Base-by-base conservation (phyloP, 2,888 invertebrate species). In the Dorcus hopei region DNA sequence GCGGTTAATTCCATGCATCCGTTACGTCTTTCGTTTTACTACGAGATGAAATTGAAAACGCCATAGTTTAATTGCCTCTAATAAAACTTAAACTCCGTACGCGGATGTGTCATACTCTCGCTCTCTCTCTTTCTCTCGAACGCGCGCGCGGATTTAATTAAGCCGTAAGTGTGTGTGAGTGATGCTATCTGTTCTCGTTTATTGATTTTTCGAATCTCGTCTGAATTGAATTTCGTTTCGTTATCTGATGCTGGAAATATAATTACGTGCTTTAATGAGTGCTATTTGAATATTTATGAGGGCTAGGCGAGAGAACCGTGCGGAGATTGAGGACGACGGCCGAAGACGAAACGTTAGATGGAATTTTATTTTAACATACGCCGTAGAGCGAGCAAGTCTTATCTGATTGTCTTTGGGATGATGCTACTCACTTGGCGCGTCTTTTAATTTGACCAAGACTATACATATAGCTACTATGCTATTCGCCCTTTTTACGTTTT, bases 21-120 rank as follows among this genome's bases (percentile, higher is more conserved):
- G 59, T 70, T 66, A 70, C 70, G 70, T 70, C 70, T 70, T 68
- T 66, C 65, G 66, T 67, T 72, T 72, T 70, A 72, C 68, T 65
- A 66, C 68, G 60, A 66, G 70, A 68, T 68, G 71, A 74, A 74
- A 74, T 74, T 74, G 72, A 72, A 72, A 72, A 72, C 68, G 72
- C 69, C 72, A 73, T 74, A 73, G 73, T 75, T 74, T 74, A 74
- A 75, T 75, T 74, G 70, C 70, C 70, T 71, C 68, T 70, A 72
- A 74, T 74, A 74, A 75, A 73, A 75, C 69, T 73, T 71, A 72
- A 73, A 72, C 68, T 69, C 68, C 68, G 68, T 33, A 69, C 65
- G 62, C 61, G 52, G 50, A 48, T 33, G 58, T 55, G 58, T 61
- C 58, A n/a, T 45, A 16, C 7, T 11, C 23, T 45, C 45, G 45